Percentiles rank a stretch among this genome's conserved stretches.
Evolutionary conservation across 2,888 invertebrate species (phyloP).

Genomic region (Tetranychus truncatus): DNA sequence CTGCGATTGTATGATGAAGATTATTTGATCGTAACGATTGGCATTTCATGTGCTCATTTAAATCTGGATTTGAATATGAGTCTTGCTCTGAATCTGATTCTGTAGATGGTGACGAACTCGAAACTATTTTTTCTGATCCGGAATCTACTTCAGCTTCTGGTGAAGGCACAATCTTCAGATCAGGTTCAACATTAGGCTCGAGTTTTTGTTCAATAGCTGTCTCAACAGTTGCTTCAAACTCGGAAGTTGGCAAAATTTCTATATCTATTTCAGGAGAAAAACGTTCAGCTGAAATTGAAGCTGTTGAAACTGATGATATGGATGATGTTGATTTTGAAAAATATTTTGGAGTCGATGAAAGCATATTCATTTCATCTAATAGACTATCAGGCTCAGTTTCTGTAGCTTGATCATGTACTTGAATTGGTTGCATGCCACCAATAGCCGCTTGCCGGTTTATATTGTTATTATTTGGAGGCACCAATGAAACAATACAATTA

Average conservation of each 20-base stretch:
- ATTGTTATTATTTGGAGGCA: neutral
- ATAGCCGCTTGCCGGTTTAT: neutral
- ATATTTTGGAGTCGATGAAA: neutral
- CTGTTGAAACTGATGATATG: neutral
- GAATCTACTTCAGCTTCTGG: neutral
- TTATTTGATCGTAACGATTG: neutral
- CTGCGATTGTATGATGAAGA: neutral
- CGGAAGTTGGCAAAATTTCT: neutral
- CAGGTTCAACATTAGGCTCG: neutral
- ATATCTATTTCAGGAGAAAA: neutral
- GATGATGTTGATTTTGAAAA: neutral
- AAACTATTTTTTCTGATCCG: neutral
- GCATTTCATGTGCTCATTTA: neutral
- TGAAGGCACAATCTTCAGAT: neutral
- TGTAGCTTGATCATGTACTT: neutral
- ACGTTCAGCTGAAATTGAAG: neutral
- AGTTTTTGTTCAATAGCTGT: neutral
- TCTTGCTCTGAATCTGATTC: neutral
- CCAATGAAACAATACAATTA: neutral
- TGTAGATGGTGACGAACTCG: neutral
- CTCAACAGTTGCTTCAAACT: neutral
- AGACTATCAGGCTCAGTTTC: neutral
- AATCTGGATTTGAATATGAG: neutral
- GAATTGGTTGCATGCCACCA: neutral
- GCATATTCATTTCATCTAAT: neutral